phyloP scores from a whole-genome alignment of 2,797 vertebrate genomes.

The Eremophila alpestris region DNA sequence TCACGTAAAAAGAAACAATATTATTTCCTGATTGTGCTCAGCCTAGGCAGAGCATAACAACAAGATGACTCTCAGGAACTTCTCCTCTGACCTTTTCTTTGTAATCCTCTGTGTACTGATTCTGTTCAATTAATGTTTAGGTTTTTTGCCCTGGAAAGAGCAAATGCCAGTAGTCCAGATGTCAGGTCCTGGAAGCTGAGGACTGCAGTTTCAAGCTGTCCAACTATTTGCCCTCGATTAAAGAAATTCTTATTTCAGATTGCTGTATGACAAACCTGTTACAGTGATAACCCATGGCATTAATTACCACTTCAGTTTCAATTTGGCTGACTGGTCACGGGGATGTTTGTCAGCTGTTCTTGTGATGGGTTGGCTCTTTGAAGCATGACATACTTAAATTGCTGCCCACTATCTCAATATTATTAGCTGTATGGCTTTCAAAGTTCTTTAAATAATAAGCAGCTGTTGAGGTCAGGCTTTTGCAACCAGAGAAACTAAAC shows the following conservation, averaged over 20 bases:
- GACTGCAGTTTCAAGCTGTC: constrained; percentile 67
- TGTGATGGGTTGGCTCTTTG: constrained; percentile 74
- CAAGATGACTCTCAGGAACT: constrained; percentile 53
- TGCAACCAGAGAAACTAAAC: constrained; percentile 53
- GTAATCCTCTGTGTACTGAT: constrained; percentile 44
- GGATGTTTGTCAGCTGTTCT: constrained; percentile 72
- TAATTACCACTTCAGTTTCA: constrained; percentile 84
- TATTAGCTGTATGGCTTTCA: constrained; percentile 78
- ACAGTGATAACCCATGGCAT: constrained; percentile 80
- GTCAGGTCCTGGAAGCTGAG: constrained; percentile 57
- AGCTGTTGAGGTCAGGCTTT: constrained; percentile 67
- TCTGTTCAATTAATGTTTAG: constrained; percentile 59
- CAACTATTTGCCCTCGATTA: constrained; percentile 64
- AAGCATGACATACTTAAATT: constrained; percentile 85
- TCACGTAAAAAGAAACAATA: neutral
- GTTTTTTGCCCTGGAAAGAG: constrained; percentile 61
- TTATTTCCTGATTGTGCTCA: constrained; percentile 22
- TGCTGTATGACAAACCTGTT: constrained; percentile 82
- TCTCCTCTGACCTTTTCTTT: constrained; percentile 65
- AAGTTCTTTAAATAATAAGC: constrained; percentile 74
- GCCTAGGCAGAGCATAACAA: constrained; percentile 61
- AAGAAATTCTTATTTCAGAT: constrained; percentile 79
- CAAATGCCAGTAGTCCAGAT: constrained; percentile 14
- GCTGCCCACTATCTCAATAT: constrained; percentile 85
- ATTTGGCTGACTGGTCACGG: constrained; percentile 70